These are phyloP conservation scores for Diplazon laetatorius DNA, from an alignment of 2,888 invertebrate species.

Conservation along the genomic window DNA sequence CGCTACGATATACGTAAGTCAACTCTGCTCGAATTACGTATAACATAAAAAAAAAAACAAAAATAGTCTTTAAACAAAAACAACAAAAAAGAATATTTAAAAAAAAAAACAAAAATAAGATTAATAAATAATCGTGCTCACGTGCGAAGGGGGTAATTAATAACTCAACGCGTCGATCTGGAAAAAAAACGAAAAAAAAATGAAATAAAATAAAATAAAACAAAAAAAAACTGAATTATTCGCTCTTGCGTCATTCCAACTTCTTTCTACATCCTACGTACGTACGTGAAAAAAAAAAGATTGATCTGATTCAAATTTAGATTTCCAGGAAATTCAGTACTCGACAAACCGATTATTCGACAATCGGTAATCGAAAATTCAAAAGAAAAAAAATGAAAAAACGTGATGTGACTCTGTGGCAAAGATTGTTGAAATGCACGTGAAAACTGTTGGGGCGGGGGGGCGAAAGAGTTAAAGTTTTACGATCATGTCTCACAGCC, in stretches of 20 bases:
- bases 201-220: too few relatives aligned
- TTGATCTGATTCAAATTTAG: slow-evolving; percentile 18
- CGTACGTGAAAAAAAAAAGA: neutral
- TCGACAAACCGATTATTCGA: neutral
- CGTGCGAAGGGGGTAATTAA: slow-evolving; percentile 60
- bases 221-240: slow-evolving; percentile 39
- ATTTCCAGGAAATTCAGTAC: slow-evolving; percentile 5
- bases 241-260: slow-evolving; percentile 19
- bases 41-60: too few relatives aligned
- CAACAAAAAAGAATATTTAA: slow-evolving; percentile 4
- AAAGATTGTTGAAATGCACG: slow-evolving; percentile 13
- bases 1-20: slow-evolving; percentile 46
- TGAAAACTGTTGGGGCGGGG: neutral
- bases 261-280: slow-evolving; percentile 23
- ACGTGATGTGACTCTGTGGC: neutral
- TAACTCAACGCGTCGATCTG: slow-evolving; percentile 64
- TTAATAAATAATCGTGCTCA: slow-evolving; percentile 58
- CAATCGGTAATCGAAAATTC: neutral
- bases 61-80: slow-evolving; percentile 35
- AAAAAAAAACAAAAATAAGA: slow-evolving; percentile 11
- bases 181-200: too few relatives aligned
- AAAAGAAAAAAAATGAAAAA: slow-evolving; percentile 3
- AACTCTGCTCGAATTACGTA: slow-evolving; percentile 35
- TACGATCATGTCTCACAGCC: slow-evolving; percentile 50
- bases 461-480: slow-evolving; percentile 14